Conservation (phyloP, 2,888 invertebrate species). For the Rambutsinella grinnellia region DNA sequence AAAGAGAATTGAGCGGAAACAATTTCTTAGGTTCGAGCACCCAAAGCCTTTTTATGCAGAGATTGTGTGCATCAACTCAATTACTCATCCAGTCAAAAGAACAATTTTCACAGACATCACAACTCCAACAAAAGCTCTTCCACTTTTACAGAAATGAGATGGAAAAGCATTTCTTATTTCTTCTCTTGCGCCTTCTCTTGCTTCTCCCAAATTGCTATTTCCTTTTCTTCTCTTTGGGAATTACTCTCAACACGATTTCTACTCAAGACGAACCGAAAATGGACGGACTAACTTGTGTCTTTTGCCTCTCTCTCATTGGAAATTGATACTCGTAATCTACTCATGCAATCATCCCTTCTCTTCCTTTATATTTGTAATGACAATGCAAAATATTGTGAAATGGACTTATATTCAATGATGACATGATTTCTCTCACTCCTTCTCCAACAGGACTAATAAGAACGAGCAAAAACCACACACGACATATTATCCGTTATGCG, state of each 20-base stretch:
- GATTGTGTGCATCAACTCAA: constrained; percentile 53
- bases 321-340: constrained; percentile 25
- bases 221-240: constrained; percentile 30
- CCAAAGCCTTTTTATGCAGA: constrained; percentile 31
- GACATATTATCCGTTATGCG: background rate
- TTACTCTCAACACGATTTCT: too few relatives aligned
- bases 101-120: constrained; percentile 40
- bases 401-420: constrained; percentile 33
- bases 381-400: constrained; percentile 26
- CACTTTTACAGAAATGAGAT: constrained; percentile 12
- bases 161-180: background rate
- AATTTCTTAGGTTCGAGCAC: constrained; percentile 21
- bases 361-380: background rate
- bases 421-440: constrained; percentile 44
- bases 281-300: too few relatives aligned
- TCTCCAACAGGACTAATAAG: too few relatives aligned
- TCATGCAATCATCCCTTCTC: constrained; percentile 30
- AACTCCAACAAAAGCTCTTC: constrained; percentile 1
- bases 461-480: too few relatives aligned
- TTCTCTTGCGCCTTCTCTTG: background rate
- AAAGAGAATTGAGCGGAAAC: constrained; percentile 39
- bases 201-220: constrained; percentile 13
- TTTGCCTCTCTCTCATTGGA: constrained; percentile 33
- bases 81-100: constrained; percentile 54
- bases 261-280: too few relatives aligned